phyloP scores from a whole-genome alignment of 2,888 invertebrate species.

The Incurvaria masculella region DNA sequence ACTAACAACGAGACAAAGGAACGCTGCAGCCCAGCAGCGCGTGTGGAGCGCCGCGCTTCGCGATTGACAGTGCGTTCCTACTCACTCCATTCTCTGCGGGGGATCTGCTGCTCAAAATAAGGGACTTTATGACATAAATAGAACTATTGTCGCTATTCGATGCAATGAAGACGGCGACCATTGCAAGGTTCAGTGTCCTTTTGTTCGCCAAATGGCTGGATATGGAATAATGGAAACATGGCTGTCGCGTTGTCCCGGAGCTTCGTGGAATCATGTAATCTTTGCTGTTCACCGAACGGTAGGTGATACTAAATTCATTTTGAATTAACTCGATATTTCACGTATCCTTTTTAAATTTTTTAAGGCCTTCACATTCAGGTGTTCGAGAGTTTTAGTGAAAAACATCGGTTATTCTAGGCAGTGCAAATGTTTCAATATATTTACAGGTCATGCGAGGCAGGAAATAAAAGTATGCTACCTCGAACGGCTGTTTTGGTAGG shows the following conservation, averaged over 20 bases:
- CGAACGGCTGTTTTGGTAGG: too few relatives aligned
- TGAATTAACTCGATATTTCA: neutral
- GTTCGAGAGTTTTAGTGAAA: neutral
- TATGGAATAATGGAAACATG: conserved; percentile 54
- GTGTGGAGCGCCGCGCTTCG: conserved; percentile 29
- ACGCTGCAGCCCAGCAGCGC: neutral
- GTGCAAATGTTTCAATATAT: neutral
- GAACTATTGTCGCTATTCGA: conserved; percentile 31
- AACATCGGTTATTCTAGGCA: neutral
- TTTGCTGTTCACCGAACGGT: neutral
- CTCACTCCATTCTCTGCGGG: conserved; percentile 42
- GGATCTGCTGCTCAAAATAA: conserved; percentile 58
- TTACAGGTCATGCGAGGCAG: neutral
- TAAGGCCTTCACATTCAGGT: too few relatives aligned
- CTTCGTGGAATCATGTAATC: conserved; percentile 18
- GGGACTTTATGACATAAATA: conserved; percentile 55
- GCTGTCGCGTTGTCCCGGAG: conserved; percentile 49
- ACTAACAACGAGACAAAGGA: neutral
- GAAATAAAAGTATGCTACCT: neutral
- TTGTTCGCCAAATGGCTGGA: neutral
- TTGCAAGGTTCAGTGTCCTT: neutral
- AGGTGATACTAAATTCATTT: neutral
- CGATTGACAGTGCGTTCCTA: conserved; percentile 42
- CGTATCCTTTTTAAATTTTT: neutral
- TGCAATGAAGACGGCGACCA: neutral